Evolutionary conservation across 64 coral and sea anemone species (phyloP), one percentile per base, ranked within the genome.

Genomic region (Pachyseris speciosa): DNA sequence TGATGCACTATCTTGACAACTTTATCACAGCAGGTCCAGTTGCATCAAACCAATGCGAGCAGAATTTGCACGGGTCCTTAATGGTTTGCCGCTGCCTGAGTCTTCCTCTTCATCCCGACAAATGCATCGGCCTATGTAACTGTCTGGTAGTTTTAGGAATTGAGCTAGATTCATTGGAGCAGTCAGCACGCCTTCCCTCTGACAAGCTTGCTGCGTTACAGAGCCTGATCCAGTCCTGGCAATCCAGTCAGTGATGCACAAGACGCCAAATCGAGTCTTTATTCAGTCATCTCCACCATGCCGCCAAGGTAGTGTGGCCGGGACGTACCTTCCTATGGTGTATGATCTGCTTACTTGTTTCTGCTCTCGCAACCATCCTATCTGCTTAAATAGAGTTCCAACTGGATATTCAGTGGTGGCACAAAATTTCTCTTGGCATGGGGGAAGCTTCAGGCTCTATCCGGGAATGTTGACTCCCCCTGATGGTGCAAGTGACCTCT

Each of bases 141-240:
- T 45, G 4, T 45, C 41, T 90, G 3, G 50, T 49, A 0, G 37
- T 90, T 22, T 57, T 89, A 19, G 33, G 39, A 7, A 89, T 89
- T 22, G 87, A 89, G 10, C 34, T 89, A 9, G 69, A 89, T 69
- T 90, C 87, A 28, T 1, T 67, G 15, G 2, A 42, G 9, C 50
- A 71, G 72, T 50, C 55, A 5, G 74, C 87, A 1, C 19, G 73
- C 5, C 74, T 90, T 11, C 88, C 74, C 3, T 28, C 17, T 32
- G 63, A 90, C 26, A 90, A 90, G 50, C 74, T 90, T 12, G 0
- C 50, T 4, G 51, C 63, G 2, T 13, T 90, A 27, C 51, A 78
- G 24, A 9, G 22, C 17, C 24, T 90, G 1, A 67, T 90, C 48
- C 5, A 0, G 27, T 0, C 34, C 61, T 75, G 72, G 72, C 10